Base-by-base conservation (phyloP, 2,113 vertebrate species). In the Sinosuthora webbiana region DNA sequence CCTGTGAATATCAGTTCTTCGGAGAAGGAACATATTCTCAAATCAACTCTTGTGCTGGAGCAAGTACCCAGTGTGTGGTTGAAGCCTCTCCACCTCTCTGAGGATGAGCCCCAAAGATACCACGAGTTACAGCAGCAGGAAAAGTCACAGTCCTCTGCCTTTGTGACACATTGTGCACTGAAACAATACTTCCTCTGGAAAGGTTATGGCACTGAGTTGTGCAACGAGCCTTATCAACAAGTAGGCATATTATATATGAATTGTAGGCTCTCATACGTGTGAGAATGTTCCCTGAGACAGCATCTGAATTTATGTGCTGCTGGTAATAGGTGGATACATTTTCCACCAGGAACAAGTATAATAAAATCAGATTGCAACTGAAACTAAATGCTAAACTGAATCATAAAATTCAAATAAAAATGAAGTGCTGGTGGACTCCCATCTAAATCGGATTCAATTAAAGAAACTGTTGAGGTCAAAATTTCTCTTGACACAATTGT, bases 251-350 rank as follows among this genome's bases (percentile, higher is more conserved):
- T 95, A 60, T 49, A 11, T 55, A 56, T 78, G 92, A 96, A 94
- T 94, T 94, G 95, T 90, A 71, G 73, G 35, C 12, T 31, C 88
- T 78, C 53, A 1, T 22, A 65, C 1, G 16, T 89, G 92, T 79
- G 92, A 96, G 90, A 93, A 60, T 57, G 80, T 82, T 92, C 68
- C 77, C 44, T 30, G 45, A 82, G 90, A 83, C 95, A 93, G 86
- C 83, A 41, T 7, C 57, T 64, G 88, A 78, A 96, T 96, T 97
- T 95, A 97, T 95, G 94, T 94, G 41, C 22, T 93, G 95, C 44
- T 68, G 79, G 73, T 82, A 90, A 92, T 81, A 94, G 88, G 92
- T 83, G 87, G 88, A 93, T 87, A 79, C 21, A 14, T 93, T 95
- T 96, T 89, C 94, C 27, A 6, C 69, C 69, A 84, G 93, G 64